Evolutionary conservation across 2,113 vertebrate genomes (phyloP), one percentile per base, ranked within the genome.

Genomic region (Leuciscus idus): DNA sequence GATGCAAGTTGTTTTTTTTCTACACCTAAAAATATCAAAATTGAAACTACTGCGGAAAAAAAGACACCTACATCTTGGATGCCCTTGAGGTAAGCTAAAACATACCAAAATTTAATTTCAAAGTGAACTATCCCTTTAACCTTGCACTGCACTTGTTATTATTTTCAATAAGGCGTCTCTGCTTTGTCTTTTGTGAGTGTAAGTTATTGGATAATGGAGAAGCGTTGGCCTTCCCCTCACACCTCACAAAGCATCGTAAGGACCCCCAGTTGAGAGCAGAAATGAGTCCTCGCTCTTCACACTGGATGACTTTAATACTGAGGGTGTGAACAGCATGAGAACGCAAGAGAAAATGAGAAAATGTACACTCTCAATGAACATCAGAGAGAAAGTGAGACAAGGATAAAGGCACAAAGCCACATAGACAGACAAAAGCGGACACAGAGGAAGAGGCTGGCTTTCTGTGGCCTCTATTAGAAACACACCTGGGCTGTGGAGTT

Each of bases 401-500:
- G 81, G 87, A 62, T 55, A 76, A 61, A 73, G 43, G 68, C 46
- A 84, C 33, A 61, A 28, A 78, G 19, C 17, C 6, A 68, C 33
- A 13, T 23, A 79, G n/a, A 83, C 21, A 91, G 86, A 72, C 59
- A 75, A 15, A 77, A 43, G 64, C 21, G 7, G 77, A 26, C 64
- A 52, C 39, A 43, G 52, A 78, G 12, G 39, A 36, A 68, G 5
- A 77, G 61, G 52, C 83, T 78, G 61, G 6, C n/a, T 28, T 83
- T 64, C 9, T 5, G 6, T 82, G 59, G 17, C 61, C 64, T 68
- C 36, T 43, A 84, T 86, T 75, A 81, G 55, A 82, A 84, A 36
- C 64, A 61, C 80, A 87, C 84, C 84, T 87, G 64, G 86, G 82
- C 52, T 83, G 28, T 39, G 23, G 52, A 72, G 84, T 84, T 89